A percentile compares a stretch with the other conserved stretches of the same genome.
phyloP scores from a whole-genome alignment of 2,797 vertebrate species.

The Sitta carolinensis region DNA sequence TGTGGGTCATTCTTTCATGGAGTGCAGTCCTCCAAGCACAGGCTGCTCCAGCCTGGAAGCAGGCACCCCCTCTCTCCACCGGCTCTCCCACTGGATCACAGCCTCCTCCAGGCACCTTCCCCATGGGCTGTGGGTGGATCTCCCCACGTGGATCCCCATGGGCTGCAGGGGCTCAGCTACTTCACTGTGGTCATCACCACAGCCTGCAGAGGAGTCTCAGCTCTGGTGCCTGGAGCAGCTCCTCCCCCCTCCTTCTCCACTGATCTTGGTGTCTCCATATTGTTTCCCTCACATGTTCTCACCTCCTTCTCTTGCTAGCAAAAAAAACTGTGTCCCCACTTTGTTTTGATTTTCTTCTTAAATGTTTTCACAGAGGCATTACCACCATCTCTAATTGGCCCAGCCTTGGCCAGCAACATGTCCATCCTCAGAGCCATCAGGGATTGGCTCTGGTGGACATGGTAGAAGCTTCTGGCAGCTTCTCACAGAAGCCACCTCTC shows the following conservation, averaged over 20 bases:
- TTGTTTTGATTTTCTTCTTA: background rate
- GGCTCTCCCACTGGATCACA: background rate
- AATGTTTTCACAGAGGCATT: background rate
- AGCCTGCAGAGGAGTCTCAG: background rate
- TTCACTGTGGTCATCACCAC: background rate
- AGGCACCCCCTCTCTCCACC: background rate
- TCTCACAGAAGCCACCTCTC: background rate
- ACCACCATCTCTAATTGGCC: background rate
- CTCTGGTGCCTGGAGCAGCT: background rate
- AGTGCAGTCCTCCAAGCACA: background rate
- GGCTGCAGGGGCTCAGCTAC: background rate
- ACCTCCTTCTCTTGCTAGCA: background rate
- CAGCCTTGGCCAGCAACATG: background rate
- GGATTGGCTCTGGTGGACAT: background rate
- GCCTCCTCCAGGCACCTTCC: background rate
- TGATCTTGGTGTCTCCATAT: too few relatives aligned
- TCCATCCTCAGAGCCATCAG: background rate
- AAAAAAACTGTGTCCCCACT: background rate
- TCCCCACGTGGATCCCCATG: background rate
- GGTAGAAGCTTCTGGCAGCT: background rate
- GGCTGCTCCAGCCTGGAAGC: background rate
- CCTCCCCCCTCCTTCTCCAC: background rate
- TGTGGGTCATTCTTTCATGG: background rate
- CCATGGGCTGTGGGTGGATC: rapidly evolving
- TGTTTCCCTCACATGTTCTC: background rate